A percentile compares a stretch with the other conserved stretches of the same genome.
These are phyloP conservation scores for Helobdella robusta DNA, from an alignment of 2,888 invertebrate genomes.

Conservation along the genomic window DNA sequence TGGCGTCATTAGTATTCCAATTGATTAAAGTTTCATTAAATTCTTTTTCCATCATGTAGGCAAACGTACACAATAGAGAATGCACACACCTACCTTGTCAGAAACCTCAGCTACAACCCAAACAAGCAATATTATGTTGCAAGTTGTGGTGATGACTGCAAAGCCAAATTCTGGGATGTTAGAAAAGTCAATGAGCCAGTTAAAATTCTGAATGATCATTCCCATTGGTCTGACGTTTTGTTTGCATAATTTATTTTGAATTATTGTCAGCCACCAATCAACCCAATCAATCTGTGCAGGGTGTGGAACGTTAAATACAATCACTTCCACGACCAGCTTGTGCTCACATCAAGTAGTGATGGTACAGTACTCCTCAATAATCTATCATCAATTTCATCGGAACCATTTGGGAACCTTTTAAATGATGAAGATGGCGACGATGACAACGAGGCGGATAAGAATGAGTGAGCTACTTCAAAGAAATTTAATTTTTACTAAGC, in stretches of 20 bases:
- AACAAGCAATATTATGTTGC: conserved; percentile 88
- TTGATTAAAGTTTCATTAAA: conserved; percentile 19
- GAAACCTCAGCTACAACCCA: conserved; percentile 93
- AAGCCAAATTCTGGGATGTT: conserved; percentile 90
- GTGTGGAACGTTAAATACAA: conserved; percentile 91
- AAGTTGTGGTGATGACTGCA: conserved; percentile 90
- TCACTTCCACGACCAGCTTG: conserved; percentile 87
- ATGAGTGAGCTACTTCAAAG: no score
- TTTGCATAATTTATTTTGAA: no score
- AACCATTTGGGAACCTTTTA: conserved; percentile 58
- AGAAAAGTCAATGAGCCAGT: conserved; percentile 63
- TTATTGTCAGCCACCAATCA: background rate
- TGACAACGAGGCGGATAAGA: conserved; percentile 36
- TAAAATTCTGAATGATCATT: conserved; percentile 56
- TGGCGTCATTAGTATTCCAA: background rate
- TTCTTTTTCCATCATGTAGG: no score
- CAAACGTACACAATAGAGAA: conserved; percentile 74
- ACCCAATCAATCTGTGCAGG: conserved; percentile 48
- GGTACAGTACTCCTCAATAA: conserved; percentile 79
- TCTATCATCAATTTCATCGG: conserved; percentile 76
- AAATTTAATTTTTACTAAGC: no score
- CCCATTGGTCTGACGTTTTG: conserved; percentile 53
- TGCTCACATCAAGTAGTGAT: conserved; percentile 88
- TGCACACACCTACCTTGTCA: conserved; percentile 74
- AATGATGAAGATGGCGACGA: conserved; percentile 46